A percentile compares a stretch with the other conserved stretches of the same genome.
These are phyloP conservation scores for Deroptyus accipitrinus DNA, from an alignment of 2,113 vertebrate species.

Conservation along the genomic window DNA sequence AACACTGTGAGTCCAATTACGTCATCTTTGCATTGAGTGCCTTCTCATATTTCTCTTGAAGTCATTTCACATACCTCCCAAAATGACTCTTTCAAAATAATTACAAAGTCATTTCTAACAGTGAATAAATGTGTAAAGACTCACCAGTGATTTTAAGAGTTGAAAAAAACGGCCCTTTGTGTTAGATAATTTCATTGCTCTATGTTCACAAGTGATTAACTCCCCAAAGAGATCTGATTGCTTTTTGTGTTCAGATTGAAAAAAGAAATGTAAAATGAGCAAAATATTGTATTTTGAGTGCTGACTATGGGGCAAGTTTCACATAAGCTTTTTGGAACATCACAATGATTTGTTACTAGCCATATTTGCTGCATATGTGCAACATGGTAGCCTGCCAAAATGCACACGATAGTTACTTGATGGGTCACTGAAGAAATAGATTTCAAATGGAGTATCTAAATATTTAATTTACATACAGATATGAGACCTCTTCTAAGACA, in stretches of 20 bases:
- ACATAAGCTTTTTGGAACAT: conserved; percentile 17
- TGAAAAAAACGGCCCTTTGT: conserved; percentile 39
- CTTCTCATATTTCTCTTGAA: conserved; percentile 47
- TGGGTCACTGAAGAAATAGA: conserved; percentile 43
- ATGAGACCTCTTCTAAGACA: conserved; percentile 40
- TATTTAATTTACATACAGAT: conserved; percentile 30
- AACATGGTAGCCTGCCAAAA: conserved; percentile 41
- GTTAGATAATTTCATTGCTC: conserved; percentile 62
- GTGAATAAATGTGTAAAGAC: conserved; percentile 47
- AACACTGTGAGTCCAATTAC: not conserved
- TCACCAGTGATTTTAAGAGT: conserved; percentile 53
- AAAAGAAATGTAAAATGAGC: conserved; percentile 46
- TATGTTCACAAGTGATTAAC: conserved; percentile 64
- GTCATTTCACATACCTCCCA: conserved; percentile 44
- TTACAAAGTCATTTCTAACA: conserved; percentile 62
- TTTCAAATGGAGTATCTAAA: conserved; percentile 54
- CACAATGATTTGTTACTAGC: conserved; percentile 17
- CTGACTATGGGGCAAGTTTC: conserved; percentile 34
- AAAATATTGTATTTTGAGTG: conserved; percentile 44
- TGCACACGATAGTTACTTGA: conserved; percentile 9
- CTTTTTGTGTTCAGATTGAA: conserved; percentile 38
- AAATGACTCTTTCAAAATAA: conserved; percentile 60
- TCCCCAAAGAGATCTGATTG: conserved; percentile 63
- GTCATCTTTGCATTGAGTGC: conserved; percentile 38
- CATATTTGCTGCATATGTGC: conserved; percentile 58